phyloP scores from a whole-genome alignment of 2,888 invertebrate genomes.

The Sphaerophoria rueppellii region DNA sequence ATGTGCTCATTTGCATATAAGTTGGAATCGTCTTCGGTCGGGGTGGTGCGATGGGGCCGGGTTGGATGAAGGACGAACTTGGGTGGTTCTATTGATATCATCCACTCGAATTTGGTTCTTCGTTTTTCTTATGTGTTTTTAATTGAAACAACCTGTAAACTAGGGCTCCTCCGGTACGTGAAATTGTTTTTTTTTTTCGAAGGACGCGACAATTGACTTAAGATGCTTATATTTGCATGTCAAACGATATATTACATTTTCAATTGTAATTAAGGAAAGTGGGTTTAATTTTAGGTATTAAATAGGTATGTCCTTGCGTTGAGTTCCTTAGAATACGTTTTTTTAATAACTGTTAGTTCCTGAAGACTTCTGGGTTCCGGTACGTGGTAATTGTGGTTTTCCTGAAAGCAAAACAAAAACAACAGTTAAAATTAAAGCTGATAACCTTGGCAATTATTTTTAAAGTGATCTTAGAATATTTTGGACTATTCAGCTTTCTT shows the following conservation, averaged over 20 bases:
- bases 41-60: background rate
- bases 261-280: constrained; percentile 35
- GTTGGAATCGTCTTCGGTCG: background rate
- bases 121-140: constrained; percentile 19
- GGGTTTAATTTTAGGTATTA: constrained; percentile 43
- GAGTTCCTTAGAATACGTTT: background rate
- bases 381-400: constrained; percentile 19
- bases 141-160: constrained; percentile 64
- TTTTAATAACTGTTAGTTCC: background rate
- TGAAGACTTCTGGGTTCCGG: too few relatives aligned
- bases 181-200: constrained; percentile 40
- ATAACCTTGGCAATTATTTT: background rate
- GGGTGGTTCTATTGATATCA: constrained; percentile 53
- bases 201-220: constrained; percentile 8
- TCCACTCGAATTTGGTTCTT: constrained; percentile 45
- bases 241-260: constrained; percentile 38
- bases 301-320: background rate
- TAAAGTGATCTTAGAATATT: too few relatives aligned
- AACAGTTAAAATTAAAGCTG: background rate
- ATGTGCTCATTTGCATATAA: constrained; percentile 50
- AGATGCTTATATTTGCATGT: constrained; percentile 50
- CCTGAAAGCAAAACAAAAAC: background rate
- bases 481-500: too few relatives aligned
- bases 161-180: background rate
- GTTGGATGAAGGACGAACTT: constrained; percentile 32